Conservation (phyloP, 2,888 invertebrate genomes). For the Colostygia pectinataria region DNA sequence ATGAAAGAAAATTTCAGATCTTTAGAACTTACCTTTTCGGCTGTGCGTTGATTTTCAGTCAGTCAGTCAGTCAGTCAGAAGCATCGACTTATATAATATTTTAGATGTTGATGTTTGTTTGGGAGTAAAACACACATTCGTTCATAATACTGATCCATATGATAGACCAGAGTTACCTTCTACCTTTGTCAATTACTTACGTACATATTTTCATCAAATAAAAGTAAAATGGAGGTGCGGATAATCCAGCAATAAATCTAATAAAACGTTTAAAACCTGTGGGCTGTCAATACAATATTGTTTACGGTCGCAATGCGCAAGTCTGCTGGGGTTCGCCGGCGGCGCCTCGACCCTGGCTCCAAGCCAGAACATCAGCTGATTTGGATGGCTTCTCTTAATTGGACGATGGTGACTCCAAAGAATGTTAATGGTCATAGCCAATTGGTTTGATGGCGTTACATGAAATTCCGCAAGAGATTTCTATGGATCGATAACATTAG, state of each 20-base stretch:
- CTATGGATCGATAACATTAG: conserved; percentile 12
- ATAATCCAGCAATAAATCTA: neutral
- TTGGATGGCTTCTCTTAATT: conserved; percentile 33
- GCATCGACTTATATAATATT: no score
- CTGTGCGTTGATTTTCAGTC: no score
- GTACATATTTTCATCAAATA: no score
- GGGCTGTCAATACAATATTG: conserved; percentile 43
- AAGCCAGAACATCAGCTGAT: conserved; percentile 62
- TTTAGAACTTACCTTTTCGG: no score
- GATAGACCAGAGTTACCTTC: no score
- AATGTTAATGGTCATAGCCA: conserved; percentile 38
- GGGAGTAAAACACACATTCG: no score
- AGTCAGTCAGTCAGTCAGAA: no score
- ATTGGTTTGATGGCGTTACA: conserved; percentile 4
- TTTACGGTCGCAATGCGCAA: conserved; percentile 68
- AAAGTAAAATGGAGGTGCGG: neutral
- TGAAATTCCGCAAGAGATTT: conserved; percentile 15
- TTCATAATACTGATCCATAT: no score
- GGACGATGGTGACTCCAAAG: conserved; percentile 23
- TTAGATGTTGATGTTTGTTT: no score
- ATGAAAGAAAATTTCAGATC: no score
- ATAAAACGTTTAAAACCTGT: conserved; percentile 21
- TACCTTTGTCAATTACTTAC: no score
- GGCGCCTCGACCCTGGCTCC: conserved; percentile 45
- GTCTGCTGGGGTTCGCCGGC: conserved; percentile 38